Evolutionary conservation across 35 echinoderm and acorn worm species (phyloP).

Genomic region (Apostichopus parvimensis): DNA sequence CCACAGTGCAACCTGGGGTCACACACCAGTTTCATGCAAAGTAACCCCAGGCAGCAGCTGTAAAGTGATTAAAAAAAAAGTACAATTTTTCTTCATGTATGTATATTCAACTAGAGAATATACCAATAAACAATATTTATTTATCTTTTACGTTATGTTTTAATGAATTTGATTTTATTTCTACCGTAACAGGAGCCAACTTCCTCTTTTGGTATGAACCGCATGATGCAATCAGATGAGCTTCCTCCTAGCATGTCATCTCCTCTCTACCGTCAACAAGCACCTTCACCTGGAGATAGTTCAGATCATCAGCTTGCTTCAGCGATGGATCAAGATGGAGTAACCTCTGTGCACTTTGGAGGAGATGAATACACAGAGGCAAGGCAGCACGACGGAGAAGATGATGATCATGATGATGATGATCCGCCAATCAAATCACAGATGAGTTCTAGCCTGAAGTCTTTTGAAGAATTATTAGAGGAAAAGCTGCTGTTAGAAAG

Average conservation of each 20-base stretch:
- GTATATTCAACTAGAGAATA: no score
- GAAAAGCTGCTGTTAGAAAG: slow-evolving; percentile 64
- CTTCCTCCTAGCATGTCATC: neutral
- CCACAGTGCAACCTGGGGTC: no score
- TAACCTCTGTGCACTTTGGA: neutral
- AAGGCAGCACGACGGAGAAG: neutral
- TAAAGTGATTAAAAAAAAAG: no score
- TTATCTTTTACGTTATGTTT: neutral
- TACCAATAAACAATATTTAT: no score
- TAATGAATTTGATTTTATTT: neutral
- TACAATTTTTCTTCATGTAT: no score
- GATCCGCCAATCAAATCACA: slow-evolving; percentile 62
- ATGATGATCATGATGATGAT: slow-evolving; percentile 48
- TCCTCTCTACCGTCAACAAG: neutral
- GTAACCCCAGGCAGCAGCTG: no score
- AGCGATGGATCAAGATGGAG: neutral
- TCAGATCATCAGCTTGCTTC: no score
- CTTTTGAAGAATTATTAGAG: slow-evolving; percentile 94
- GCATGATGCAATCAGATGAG: neutral
- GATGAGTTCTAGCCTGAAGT: slow-evolving; percentile 59
- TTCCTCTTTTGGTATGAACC: no score
- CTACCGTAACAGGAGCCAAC: neutral
- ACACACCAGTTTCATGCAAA: no score
- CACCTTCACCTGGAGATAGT: neutral
- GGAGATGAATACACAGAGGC: neutral